Evolutionary conservation across 2,888 invertebrate genomes (phyloP).

Genomic region (Thereva nobilitata): DNA sequence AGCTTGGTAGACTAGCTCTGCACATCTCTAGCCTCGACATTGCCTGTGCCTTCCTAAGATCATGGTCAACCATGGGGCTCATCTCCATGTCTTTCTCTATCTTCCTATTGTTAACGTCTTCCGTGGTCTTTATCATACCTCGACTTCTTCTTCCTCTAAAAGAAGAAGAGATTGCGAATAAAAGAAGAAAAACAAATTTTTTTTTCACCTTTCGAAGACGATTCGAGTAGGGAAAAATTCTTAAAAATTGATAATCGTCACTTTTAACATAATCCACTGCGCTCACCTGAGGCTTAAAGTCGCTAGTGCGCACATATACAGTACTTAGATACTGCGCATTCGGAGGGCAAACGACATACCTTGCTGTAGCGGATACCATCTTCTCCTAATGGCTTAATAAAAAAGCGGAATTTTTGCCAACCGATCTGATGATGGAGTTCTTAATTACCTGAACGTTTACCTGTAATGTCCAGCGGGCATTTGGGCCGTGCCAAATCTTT

Average conservation of each 20-base stretch:
- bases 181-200: no score
- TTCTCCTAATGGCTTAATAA: constrained; percentile 22
- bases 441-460: constrained; percentile 12
- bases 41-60: no score
- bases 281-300: no score
- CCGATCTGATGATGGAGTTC: not conserved
- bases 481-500: no score
- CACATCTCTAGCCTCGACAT: no score
- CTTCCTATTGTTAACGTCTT: constrained; percentile 23
- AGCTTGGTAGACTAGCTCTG: no score
- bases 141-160: constrained; percentile 3
- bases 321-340: no score
- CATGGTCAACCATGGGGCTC: not conserved
- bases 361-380: not conserved
- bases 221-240: constrained; percentile 9
- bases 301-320: no score
- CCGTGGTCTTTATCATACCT: constrained; percentile 22
- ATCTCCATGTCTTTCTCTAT: constrained; percentile 31
- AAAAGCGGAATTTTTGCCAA: constrained; percentile 17
- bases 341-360: no score
- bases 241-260: constrained; percentile 22
- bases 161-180: no score
- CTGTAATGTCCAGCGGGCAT: not conserved
- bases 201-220: not conserved
- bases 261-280: not conserved